Evolutionary conservation across 2,797 vertebrate genomes (phyloP).

Genomic region (Orestias chungarensis): DNA sequence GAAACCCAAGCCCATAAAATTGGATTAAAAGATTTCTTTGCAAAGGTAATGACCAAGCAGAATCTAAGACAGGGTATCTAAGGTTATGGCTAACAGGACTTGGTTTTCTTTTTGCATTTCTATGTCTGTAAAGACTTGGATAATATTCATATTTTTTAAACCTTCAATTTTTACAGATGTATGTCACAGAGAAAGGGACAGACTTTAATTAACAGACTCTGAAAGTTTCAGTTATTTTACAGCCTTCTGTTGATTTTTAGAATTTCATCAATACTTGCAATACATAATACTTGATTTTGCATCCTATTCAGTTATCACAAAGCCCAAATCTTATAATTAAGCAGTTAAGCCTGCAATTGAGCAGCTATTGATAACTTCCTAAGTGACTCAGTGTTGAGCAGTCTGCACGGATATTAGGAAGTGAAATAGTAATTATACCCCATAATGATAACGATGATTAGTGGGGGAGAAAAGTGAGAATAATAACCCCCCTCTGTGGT

Average conservation of each 20-base stretch:
- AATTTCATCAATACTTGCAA: slow-evolving; percentile 35
- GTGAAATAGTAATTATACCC: slow-evolving; percentile 78
- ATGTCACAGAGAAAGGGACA: slow-evolving; percentile 60
- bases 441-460: slow-evolving; percentile 81
- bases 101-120: background rate
- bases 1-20: background rate
- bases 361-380: slow-evolving; percentile 79
- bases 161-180: slow-evolving; percentile 62
- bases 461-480: slow-evolving; percentile 71
- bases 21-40: slow-evolving; percentile 10
- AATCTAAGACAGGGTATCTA: slow-evolving; percentile 30
- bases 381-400: slow-evolving; percentile 63
- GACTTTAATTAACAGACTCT: slow-evolving; percentile 76
- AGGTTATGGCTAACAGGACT: slow-evolving; percentile 19
- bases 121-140: slow-evolving; percentile 24
- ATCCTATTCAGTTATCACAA: slow-evolving; percentile 75
- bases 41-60: slow-evolving; percentile 5
- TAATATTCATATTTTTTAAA: slow-evolving; percentile 55
- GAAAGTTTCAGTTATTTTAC: slow-evolving; percentile 62
- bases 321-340: slow-evolving; percentile 78
- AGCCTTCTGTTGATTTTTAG: slow-evolving; percentile 60
- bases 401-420: slow-evolving; percentile 66
- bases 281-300: slow-evolving; percentile 66
- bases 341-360: slow-evolving; percentile 71
- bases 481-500: slow-evolving; percentile 70